These are phyloP conservation scores for Ascaphus truei DNA, from an alignment of 2,113 vertebrate genomes.

Conservation along the genomic window DNA sequence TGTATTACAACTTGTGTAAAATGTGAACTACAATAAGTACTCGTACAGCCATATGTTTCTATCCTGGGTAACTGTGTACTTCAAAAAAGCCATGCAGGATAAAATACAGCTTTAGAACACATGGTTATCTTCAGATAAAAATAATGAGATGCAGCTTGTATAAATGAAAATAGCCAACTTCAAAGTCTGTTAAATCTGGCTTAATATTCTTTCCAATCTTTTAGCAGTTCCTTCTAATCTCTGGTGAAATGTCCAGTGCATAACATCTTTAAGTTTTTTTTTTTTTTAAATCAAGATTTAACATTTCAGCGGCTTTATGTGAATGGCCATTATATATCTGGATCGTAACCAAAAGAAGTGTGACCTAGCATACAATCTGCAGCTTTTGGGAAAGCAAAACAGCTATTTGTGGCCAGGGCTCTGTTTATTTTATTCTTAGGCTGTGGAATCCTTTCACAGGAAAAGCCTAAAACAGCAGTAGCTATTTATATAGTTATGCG, in stretches of 20 bases:
- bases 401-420: constrained; percentile 48
- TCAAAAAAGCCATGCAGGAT: not conserved
- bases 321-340: constrained; percentile 16
- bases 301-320: not conserved
- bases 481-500: constrained; percentile 68
- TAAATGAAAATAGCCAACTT: no score
- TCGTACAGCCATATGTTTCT: not conserved
- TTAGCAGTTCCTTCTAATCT: no score
- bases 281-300: no score
- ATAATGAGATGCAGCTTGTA: no score
- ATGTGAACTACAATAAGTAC: not conserved
- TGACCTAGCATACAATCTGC: constrained; percentile 12
- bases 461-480: constrained; percentile 72
- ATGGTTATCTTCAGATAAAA: not conserved
- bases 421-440: constrained; percentile 69
- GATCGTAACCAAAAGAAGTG: constrained; percentile 9
- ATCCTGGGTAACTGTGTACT: not conserved
- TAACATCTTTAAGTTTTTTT: no score
- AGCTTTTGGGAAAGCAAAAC: constrained; percentile 25
- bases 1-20: not conserved
- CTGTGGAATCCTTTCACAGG: constrained; percentile 66
- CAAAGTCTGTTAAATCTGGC: no score
- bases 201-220: no score
- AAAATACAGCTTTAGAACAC: no score
- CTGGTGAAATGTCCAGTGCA: no score